Evolutionary conservation across 2,888 invertebrate species (phyloP).

Genomic region (Apomyelois bistriatella): DNA sequence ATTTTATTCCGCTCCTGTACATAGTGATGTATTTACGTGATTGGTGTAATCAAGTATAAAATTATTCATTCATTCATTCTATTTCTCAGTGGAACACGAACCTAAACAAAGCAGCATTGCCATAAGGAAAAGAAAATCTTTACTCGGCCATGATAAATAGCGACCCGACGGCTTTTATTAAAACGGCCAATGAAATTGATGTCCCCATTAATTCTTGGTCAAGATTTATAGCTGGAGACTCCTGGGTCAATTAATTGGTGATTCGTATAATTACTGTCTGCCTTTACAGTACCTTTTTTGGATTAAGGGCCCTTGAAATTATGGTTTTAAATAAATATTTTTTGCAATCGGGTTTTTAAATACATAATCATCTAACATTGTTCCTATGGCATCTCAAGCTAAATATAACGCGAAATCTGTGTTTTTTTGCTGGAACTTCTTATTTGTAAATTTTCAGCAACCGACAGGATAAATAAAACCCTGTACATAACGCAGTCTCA

Average conservation of each 20-base stretch:
- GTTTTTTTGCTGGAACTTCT: too few relatives aligned
- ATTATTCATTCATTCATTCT: too few relatives aligned
- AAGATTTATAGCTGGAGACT: constrained; percentile 18
- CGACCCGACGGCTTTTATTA: constrained; percentile 18
- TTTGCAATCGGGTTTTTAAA: not conserved
- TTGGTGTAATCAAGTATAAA: too few relatives aligned
- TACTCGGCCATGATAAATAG: constrained; percentile 19
- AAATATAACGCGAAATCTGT: too few relatives aligned
- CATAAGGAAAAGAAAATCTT: constrained; percentile 16
- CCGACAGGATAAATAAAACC: too few relatives aligned
- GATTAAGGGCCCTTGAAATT: constrained; percentile 2
- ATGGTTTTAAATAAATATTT: constrained; percentile 4
- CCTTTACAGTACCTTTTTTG: constrained; percentile 8
- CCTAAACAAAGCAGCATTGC: not conserved
- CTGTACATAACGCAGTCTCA: too few relatives aligned
- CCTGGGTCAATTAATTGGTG: constrained; percentile 19
- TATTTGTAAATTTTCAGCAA: too few relatives aligned
- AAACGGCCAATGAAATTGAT: constrained; percentile 23
- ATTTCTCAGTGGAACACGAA: not conserved
- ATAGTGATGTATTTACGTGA: too few relatives aligned
- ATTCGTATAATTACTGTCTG: constrained; percentile 18
- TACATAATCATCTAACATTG: too few relatives aligned
- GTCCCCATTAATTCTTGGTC: constrained; percentile 21
- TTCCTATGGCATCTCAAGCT: too few relatives aligned
- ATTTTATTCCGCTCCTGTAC: too few relatives aligned